phyloP scores from a whole-genome alignment of 2,888 invertebrate species.

The Syrphus vitripennis region DNA sequence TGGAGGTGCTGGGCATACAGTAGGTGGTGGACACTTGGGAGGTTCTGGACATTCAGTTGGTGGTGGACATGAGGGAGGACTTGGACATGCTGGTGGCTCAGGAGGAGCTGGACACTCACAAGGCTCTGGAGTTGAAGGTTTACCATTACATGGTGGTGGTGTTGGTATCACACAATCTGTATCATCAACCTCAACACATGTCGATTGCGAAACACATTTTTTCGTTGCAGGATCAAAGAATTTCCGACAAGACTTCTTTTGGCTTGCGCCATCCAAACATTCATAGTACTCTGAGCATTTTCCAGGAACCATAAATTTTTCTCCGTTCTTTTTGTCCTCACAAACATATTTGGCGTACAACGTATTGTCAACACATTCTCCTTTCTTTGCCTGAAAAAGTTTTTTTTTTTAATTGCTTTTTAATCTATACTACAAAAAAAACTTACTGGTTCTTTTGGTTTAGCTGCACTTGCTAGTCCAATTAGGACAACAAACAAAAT shows the following conservation, averaged over 20 bases:
- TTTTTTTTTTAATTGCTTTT: neutral
- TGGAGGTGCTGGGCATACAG: neutral
- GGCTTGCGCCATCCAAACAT: conserved; percentile 73
- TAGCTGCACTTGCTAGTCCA: too few relatives aligned
- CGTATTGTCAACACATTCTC: conserved; percentile 72
- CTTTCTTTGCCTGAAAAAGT: neutral
- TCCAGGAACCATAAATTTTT: conserved; percentile 76
- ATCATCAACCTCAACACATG: conserved; percentile 73
- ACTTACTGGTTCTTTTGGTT: neutral
- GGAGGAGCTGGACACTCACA: neutral
- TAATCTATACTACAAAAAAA: too few relatives aligned
- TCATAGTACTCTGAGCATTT: conserved; percentile 77
- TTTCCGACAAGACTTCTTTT: conserved; percentile 72
- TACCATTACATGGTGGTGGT: conserved; percentile 14
- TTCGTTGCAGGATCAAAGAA: conserved; percentile 74
- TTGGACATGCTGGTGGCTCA: neutral
- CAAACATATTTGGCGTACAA: conserved; percentile 76
- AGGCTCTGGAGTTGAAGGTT: neutral
- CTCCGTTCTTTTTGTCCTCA: conserved; percentile 74
- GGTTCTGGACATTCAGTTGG: neutral
- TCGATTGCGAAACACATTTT: conserved; percentile 74
- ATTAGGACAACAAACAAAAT: too few relatives aligned
- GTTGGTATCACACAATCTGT: conserved; percentile 41
- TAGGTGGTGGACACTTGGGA: neutral
- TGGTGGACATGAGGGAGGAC: neutral